Evolutionary conservation across 2,113 vertebrate genomes (phyloP), one percentile per base, ranked within the genome.

Genomic region (Pimephales promelas): DNA sequence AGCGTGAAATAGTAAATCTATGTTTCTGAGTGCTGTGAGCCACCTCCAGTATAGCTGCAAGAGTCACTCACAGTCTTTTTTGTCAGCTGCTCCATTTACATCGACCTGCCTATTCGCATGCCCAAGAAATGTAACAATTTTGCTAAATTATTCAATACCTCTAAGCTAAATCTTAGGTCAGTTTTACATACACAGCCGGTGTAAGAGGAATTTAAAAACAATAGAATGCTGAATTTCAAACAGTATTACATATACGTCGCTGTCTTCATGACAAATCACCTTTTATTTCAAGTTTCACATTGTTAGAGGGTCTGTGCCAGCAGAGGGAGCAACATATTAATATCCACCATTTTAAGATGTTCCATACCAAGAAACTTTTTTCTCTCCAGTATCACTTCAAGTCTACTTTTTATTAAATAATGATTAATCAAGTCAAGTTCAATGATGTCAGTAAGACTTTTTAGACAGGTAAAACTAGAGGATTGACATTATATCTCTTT

Each of bases 1-100:
- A 93, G 93, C 91, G 90, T 92, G 92, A 94, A 93, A 93, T 93
- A 91, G 91, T 92, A 93, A 93, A 91, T 92, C 92, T 92, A 90
- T 92, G 90, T 93, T 92, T 93, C 90, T 91, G 92, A 93, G 91
- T 91, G 90, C 92, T 88, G 88, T 89, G 89, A 92, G 88, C 88
- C 89, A 89, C 91, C 90, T 90, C 92, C 89, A 90, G 82, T 85
- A 88, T 87, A 90, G 90, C 90, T 83, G 86, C 90, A 85, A 80
- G 88, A 91, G 88, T 89, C 89, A 91, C 89, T 92, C 91, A 90
- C 89, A 91, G 90, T 84, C 83, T 87, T 82, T 90, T 87, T 82
- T 90, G 88, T 85, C 90, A 91, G 87, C 85, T 89, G 86, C 86
- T 89, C 88, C 83, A 92, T 94, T 91, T 92, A 90, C 90, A 93